These are phyloP conservation scores for Ammodytes dubius DNA, from an alignment of 2,113 vertebrate species.

Conservation along the genomic window DNA sequence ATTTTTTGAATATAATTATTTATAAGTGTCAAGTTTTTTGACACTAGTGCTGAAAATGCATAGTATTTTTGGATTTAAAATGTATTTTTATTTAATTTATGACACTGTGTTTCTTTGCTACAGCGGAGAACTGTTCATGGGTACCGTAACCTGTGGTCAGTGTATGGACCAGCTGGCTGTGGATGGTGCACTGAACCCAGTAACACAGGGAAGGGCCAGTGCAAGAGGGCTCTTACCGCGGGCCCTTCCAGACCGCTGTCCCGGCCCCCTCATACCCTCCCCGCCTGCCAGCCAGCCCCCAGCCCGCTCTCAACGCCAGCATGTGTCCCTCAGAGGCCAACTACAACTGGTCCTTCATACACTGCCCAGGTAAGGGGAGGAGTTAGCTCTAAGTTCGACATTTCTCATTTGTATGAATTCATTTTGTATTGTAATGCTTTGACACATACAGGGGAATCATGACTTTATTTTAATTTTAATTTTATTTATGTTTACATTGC, in stretches of 20 bases:
- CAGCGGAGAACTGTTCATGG: conserved; percentile 98
- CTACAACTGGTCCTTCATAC: conserved; percentile 98
- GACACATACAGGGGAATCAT: too few species aligned
- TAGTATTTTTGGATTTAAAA: too few species aligned
- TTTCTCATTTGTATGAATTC: too few species aligned
- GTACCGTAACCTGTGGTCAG: conserved; percentile 93
- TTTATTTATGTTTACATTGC: too few species aligned
- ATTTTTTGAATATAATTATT: too few species aligned
- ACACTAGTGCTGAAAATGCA: too few species aligned
- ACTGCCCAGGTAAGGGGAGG: conserved; percentile 90
- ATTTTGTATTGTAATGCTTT: too few species aligned
- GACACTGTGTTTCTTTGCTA: neutral
- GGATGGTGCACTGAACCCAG: conserved; percentile 98
- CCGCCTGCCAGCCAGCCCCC: conserved; percentile 84
- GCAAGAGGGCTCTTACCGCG: conserved; percentile 93
- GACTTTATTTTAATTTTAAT: too few species aligned
- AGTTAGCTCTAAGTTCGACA: neutral
- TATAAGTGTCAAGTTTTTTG: too few species aligned
- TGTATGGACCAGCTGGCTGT: conserved; percentile 95
- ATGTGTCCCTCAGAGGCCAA: conserved; percentile 89
- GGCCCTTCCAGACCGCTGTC: conserved; percentile 89
- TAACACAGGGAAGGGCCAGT: conserved; percentile 94
- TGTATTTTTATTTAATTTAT: too few species aligned
- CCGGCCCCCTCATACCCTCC: conserved; percentile 86
- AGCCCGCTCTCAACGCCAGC: conserved; percentile 91